Percentiles rank a stretch among this genome's conserved stretches.
phyloP scores from a whole-genome alignment of 1,140 invertebrate genomes.

The Halictus rubicundus region DNA sequence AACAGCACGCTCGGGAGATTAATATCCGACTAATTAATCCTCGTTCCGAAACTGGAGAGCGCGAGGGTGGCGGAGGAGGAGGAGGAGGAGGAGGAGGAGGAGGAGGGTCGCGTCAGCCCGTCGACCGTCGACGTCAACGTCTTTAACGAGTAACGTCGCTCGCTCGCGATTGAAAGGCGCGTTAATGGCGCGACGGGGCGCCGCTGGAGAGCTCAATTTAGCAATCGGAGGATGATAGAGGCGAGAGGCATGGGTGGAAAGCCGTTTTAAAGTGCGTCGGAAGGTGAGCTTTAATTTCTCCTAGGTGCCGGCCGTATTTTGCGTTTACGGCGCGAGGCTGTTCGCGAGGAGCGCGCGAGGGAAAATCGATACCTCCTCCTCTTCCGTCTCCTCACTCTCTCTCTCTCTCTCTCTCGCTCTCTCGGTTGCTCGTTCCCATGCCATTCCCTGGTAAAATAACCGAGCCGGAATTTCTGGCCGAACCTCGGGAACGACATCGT shows the following conservation, averaged over 20 bases:
- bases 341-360: slow-evolving; percentile 25
- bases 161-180: too few species aligned
- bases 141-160: too few species aligned
- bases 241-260: not conserved
- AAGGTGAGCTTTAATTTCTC: slow-evolving; percentile 42
- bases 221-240: not conserved
- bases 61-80: too few species aligned
- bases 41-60: too few species aligned
- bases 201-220: not conserved
- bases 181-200: too few species aligned
- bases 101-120: too few species aligned
- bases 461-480: slow-evolving; percentile 53
- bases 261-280: too few species aligned
- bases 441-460: slow-evolving; percentile 61
- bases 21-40: too few species aligned
- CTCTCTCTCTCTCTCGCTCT: not conserved
- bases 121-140: too few species aligned
- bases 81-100: too few species aligned
- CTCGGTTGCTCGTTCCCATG: slow-evolving; percentile 18
- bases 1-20: too few species aligned
- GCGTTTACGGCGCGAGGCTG: slow-evolving; percentile 44
- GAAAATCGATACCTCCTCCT: slow-evolving; percentile 58
- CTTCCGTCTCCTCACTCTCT: not conserved
- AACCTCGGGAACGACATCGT: slow-evolving; percentile 44
- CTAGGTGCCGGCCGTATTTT: slow-evolving; percentile 34